A percentile compares a stretch with the other conserved stretches of the same genome.
Conservation (phyloP, 2,888 invertebrate species). For the Hymenopus coronatus region DNA sequence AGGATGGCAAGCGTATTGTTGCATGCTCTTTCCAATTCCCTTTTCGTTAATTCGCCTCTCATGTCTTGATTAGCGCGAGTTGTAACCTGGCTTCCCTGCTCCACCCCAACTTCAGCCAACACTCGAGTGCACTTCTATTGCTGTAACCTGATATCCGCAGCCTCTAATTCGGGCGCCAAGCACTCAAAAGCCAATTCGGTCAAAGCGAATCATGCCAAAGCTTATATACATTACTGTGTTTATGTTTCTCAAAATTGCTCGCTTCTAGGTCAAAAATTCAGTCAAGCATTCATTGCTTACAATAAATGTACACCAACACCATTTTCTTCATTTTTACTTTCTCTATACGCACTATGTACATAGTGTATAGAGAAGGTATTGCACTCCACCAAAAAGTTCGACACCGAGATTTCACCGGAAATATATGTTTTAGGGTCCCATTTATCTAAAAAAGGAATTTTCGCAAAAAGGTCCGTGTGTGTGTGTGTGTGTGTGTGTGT, state of each 20-base stretch:
- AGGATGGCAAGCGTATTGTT: not conserved
- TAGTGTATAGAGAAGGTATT: no score
- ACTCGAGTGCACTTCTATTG: not conserved
- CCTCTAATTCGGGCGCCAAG: not conserved
- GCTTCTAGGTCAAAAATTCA: no score
- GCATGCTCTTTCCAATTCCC: not conserved
- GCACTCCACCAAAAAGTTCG: no score
- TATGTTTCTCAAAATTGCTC: not conserved
- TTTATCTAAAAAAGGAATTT: no score
- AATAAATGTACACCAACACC: no score
- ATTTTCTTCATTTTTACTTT: no score
- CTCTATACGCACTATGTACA: no score
- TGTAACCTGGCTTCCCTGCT: not conserved
- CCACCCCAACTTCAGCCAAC: not conserved
- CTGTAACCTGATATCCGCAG: not conserved
- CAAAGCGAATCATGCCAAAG: not conserved
- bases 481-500: no score
- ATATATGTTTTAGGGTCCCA: no score
- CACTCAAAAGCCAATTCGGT: not conserved
- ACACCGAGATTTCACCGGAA: no score
- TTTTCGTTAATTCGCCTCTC: not conserved
- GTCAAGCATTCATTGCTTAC: no score
- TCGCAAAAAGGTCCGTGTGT: no score
- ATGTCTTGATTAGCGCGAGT: not conserved
- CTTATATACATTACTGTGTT: not conserved